A percentile compares a stretch with the other conserved stretches of the same genome.
These are phyloP conservation scores for Muraenolepis orangiensis DNA, from an alignment of 2,797 vertebrate genomes.

Conservation along the genomic window DNA sequence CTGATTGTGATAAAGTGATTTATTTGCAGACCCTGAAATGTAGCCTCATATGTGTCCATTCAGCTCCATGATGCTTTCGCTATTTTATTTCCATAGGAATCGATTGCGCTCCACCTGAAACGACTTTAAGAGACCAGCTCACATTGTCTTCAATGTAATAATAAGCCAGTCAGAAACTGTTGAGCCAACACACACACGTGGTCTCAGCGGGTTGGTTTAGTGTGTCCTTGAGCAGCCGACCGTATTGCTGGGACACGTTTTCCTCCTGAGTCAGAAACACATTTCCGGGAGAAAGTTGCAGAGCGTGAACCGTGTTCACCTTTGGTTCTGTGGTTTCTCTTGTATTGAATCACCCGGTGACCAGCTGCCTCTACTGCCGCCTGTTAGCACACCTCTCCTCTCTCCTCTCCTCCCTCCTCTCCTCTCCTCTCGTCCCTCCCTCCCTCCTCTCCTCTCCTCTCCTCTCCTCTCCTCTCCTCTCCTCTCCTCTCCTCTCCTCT, in stretches of 20 bases:
- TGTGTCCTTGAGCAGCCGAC: background rate
- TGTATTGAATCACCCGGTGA: slow-evolving; percentile 26
- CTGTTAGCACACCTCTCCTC: slow-evolving; percentile 52
- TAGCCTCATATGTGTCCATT: too few relatives aligned
- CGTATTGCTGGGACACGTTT: background rate
- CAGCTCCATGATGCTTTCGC: too few relatives aligned
- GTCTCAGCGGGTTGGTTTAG: too few relatives aligned
- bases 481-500: slow-evolving; percentile 53
- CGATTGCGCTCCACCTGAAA: too few relatives aligned
- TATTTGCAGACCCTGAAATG: too few relatives aligned
- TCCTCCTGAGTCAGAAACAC: background rate
- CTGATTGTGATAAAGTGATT: too few relatives aligned
- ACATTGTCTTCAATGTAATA: background rate
- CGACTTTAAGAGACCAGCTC: background rate
- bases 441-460: slow-evolving; percentile 50
- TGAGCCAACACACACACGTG: too few relatives aligned
- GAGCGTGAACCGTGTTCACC: background rate
- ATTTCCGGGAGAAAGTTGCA: slow-evolving; percentile 5
- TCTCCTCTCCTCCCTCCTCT: slow-evolving; percentile 54
- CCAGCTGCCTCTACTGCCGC: slow-evolving; percentile 30
- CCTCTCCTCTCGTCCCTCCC: slow-evolving; percentile 53
- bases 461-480: slow-evolving; percentile 53
- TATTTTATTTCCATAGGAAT: too few relatives aligned
- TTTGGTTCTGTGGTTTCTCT: background rate
- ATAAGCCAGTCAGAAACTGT: too few relatives aligned